Percentiles rank a stretch among this genome's conserved stretches.
Conservation (phyloP, 2,797 vertebrate species). For the Leucoraja ocellata region DNA sequence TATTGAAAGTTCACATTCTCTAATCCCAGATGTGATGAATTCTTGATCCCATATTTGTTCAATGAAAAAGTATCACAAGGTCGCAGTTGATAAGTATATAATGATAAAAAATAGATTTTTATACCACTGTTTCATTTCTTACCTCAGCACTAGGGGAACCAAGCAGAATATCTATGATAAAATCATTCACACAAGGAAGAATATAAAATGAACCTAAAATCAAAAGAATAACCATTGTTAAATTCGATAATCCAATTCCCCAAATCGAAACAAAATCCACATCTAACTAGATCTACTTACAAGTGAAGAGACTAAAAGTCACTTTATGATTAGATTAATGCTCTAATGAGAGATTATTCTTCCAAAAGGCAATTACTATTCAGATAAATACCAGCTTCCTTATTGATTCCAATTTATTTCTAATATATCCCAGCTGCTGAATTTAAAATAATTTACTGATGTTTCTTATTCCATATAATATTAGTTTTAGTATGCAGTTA, state of each 20-base stretch:
- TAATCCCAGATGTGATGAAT: not conserved
- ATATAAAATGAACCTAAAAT: constrained; percentile 84
- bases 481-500: too few species aligned
- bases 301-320: not conserved
- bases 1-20: too few species aligned
- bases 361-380: not conserved
- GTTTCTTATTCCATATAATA: not conserved
- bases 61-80: not conserved
- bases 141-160: constrained; percentile 94
- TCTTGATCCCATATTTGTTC: not conserved
- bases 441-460: not conserved
- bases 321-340: not conserved
- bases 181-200: constrained; percentile 87
- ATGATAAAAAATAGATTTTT: not conserved
- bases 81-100: not conserved
- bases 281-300: not conserved
- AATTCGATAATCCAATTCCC: not conserved
- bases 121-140: constrained; percentile 42
- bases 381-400: not conserved
- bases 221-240: constrained; percentile 27
- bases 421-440: not conserved
- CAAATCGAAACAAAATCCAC: not conserved
- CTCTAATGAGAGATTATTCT: not conserved
- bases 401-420: not conserved
- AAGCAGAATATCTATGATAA: constrained; percentile 91